A percentile compares a stretch with the other conserved stretches of the same genome.
These are phyloP conservation scores for Echinometra lucunter DNA, from an alignment of 53 echinoderm and acorn worm genomes.

Conservation along the genomic window DNA sequence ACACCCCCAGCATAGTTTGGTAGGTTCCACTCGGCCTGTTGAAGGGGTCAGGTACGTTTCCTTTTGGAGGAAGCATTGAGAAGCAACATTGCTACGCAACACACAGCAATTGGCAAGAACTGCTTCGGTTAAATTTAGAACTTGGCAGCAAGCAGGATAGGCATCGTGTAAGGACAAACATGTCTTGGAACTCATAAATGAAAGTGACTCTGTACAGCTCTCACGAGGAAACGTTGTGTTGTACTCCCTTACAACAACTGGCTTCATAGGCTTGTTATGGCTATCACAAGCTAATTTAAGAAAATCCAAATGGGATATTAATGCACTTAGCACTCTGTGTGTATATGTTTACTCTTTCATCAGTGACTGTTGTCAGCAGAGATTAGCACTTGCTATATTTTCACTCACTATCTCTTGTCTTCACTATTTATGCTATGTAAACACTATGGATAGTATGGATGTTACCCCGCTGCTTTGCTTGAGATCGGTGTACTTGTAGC, in stretches of 20 bases:
- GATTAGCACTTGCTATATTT: constrained; percentile 36
- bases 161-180: constrained; percentile 50
- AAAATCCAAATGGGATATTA: constrained; percentile 28
- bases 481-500: constrained; percentile 27
- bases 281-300: not conserved
- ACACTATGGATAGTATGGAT: constrained; percentile 35
- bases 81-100: constrained; percentile 67
- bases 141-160: not conserved
- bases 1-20: constrained; percentile 28
- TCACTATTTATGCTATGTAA: constrained; percentile 11
- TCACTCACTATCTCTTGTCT: constrained; percentile 37
- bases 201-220: not conserved
- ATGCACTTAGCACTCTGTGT: not conserved
- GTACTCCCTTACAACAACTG: not conserved
- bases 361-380: constrained; percentile 23
- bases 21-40: constrained; percentile 24
- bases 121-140: constrained; percentile 57
- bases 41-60: constrained; percentile 68
- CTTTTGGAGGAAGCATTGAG: constrained; percentile 30
- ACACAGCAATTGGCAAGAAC: constrained; percentile 45
- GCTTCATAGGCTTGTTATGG: not conserved
- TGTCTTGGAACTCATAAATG: constrained; percentile 27
- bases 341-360: not conserved
- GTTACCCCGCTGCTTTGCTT: constrained; percentile 4
- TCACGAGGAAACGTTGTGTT: not conserved